These are phyloP conservation scores for Epirrhoe alternata DNA, from an alignment of 2,888 invertebrate species.

Conservation along the genomic window DNA sequence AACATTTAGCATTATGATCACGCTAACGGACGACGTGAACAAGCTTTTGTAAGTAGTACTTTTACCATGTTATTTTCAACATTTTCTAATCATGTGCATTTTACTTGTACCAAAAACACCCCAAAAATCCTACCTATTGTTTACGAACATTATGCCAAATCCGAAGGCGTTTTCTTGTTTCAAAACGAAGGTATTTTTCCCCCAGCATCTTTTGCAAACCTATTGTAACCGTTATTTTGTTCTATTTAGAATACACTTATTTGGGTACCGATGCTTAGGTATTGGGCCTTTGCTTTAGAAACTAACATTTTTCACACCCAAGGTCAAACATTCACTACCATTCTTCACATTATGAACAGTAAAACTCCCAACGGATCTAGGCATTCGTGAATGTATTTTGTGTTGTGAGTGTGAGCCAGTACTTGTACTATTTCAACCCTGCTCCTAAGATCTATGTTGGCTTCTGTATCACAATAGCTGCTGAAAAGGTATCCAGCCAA, in stretches of 20 bases:
- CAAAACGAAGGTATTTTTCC: not conserved
- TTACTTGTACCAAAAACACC: not conserved
- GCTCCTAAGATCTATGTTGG: not conserved
- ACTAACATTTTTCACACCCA: not conserved
- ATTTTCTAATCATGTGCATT: not conserved
- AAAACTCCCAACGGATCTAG: no score
- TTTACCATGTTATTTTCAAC: not conserved
- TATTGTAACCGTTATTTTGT: not conserved
- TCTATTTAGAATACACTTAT: not conserved
- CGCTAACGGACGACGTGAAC: constrained; percentile 63
- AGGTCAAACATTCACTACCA: constrained; percentile 10
- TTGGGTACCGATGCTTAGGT: no score
- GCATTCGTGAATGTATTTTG: no score
- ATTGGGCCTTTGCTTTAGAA: not conserved
- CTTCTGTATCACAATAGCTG: no score
- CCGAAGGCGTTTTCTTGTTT: constrained; percentile 2
- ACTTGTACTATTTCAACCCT: not conserved
- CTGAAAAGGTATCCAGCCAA: no score
- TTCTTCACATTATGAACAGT: no score
- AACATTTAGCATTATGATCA: constrained; percentile 55
- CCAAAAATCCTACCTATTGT: not conserved
- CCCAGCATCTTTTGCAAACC: not conserved
- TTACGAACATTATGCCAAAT: not conserved
- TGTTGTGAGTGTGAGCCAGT: not conserved
- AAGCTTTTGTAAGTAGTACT: constrained; percentile 70